phyloP scores from a whole-genome alignment of 2,113 vertebrate species.

The Poecilia latipinna region DNA sequence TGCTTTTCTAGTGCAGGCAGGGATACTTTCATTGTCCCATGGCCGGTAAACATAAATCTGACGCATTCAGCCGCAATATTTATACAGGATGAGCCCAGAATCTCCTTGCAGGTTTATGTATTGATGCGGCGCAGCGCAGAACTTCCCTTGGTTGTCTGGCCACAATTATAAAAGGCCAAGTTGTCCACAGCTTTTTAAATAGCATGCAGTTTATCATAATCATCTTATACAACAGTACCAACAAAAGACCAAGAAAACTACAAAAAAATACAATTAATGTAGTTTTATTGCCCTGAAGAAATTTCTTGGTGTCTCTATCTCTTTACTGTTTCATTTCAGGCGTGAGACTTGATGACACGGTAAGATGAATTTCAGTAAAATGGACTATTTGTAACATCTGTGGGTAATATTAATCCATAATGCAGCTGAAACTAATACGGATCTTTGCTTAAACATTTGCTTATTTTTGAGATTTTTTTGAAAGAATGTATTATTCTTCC shows the following conservation, averaged over 20 bases:
- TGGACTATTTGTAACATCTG: not conserved
- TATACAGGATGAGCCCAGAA: constrained; percentile 23
- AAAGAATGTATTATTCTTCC: not conserved
- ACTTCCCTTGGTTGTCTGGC: constrained; percentile 4
- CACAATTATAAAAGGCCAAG: not conserved
- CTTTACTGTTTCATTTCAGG: no score
- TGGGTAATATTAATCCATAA: not conserved
- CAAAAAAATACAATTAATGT: no score
- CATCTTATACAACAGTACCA: not conserved
- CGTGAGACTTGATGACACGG: no score
- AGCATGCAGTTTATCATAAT: not conserved
- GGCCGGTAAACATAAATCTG: constrained; percentile 54
- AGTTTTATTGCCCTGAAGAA: no score
- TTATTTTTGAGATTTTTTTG: not conserved
- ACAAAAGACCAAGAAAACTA: not conserved
- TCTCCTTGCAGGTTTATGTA: constrained; percentile 36
- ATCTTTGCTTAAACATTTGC: not conserved
- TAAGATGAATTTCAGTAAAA: not conserved
- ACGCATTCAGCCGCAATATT: constrained; percentile 8
- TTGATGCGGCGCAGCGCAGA: constrained; percentile 11
- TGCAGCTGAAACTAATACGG: not conserved
- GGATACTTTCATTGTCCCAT: constrained; percentile 31
- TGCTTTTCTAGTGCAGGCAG: constrained; percentile 30
- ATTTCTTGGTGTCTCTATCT: no score
- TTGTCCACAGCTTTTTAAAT: not conserved